phyloP scores from a whole-genome alignment of 2,888 invertebrate species.

The Mayetiola destructor region DNA sequence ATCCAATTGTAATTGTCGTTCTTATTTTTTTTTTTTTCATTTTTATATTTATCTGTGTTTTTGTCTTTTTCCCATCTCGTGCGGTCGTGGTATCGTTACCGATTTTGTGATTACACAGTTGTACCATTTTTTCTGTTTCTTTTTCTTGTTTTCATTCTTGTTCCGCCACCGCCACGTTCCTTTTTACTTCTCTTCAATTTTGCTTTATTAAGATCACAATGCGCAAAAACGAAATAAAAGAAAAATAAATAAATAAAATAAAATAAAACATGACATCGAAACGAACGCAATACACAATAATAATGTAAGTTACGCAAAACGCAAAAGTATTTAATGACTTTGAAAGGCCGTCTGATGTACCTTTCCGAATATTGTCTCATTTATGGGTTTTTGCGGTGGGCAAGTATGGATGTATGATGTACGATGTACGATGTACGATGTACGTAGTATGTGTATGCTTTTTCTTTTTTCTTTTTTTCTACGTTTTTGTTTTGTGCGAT shows the following conservation, averaged over 20 bases:
- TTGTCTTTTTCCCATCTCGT: no score
- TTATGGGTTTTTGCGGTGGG: no score
- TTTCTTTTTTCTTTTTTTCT: neutral
- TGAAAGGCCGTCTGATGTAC: slow-evolving; percentile 15
- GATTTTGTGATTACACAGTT: no score
- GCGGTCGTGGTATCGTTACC: no score
- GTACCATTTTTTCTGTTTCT: no score
- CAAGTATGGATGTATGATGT: no score
- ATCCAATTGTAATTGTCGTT: no score
- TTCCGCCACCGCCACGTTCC: no score
- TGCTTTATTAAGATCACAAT: slow-evolving; percentile 5
- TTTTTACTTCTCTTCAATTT: slow-evolving; percentile 2
- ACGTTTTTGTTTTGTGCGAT: neutral
- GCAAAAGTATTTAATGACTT: slow-evolving; percentile 14
- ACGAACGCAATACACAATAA: slow-evolving; percentile 10
- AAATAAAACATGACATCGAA: slow-evolving; percentile 8
- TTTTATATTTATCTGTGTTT: no score
- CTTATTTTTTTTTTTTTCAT: no score
- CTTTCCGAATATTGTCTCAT: slow-evolving; percentile 12
- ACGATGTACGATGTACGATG: no score
- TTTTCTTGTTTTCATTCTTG: no score
- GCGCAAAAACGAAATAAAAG: neutral
- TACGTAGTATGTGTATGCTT: neutral
- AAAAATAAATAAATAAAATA: neutral
- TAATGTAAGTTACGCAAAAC: slow-evolving; percentile 10